Evolutionary conservation across 2,113 vertebrate species (phyloP), one percentile per base, ranked within the genome.

Genomic region (Salvelinus fontinalis): DNA sequence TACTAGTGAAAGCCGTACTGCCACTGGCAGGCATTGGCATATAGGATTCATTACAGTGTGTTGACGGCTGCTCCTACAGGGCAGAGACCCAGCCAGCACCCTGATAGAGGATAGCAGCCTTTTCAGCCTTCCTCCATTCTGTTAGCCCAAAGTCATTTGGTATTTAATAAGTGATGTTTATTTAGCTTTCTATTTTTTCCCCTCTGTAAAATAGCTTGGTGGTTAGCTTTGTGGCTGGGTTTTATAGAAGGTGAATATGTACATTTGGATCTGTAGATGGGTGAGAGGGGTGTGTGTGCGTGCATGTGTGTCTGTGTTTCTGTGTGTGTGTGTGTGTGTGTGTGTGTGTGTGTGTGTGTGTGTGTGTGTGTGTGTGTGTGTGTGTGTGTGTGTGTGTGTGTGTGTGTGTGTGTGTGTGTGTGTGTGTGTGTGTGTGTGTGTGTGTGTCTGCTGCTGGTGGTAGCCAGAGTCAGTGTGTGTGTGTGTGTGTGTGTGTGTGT

Each of bases 91-190:
- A 70, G 83, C 85, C 75, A 66, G 87, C 89, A 82, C 75, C 78
- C 81, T 92, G 91, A 91, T 89, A 75, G 82, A 88, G 70, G 84
- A 90, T 76, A 73, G 74, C 76, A 69, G 75, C 57, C 71, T 81
- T 83, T 86, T 84, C 67, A 34, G 59, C 59, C 59, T 71, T 60
- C 70, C 76, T 84, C 73, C 84, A 86, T 78, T 80, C 84, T 84
- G 84, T 81, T 57, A 59, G 75, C 85, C 77, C 75, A 71, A 59
- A 59, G 80, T 89, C 84, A 90, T 88, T 88, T 92, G 86, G 82
- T 90, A 84, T 89, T 90, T 87, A 85, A 78, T 75, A 85, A 84
- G 81, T 84, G 80, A 88, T 89, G 80, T 85, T 90, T 88, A 87
- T 90, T 85, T 81, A 76, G 73, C 75, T 62, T 79, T 29, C 75